These are phyloP conservation scores for Tethya wilhelma DNA, from an alignment of 37 sponge, comb jelly and placozoan species.

Conservation along the genomic window DNA sequence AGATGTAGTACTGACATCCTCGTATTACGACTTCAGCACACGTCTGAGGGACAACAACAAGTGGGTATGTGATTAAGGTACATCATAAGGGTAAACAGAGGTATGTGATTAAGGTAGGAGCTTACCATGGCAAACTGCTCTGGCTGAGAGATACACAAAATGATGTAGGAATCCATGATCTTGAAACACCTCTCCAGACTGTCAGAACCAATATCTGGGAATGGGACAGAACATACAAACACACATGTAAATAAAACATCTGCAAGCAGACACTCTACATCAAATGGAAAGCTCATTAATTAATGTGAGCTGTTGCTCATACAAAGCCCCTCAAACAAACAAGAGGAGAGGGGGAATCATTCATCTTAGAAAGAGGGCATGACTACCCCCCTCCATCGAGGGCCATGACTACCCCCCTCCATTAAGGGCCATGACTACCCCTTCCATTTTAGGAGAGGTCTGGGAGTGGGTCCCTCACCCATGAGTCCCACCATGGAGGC, in stretches of 20 bases:
- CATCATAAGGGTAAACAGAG: not conserved
- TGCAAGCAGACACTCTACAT: not conserved
- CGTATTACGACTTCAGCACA: conserved; percentile 43
- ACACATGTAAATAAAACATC: conserved; percentile 9
- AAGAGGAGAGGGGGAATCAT: too few species aligned
- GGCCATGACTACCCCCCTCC: too few species aligned
- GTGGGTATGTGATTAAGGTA: not conserved
- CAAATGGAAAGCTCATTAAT: not conserved
- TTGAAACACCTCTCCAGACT: conserved; percentile 55
- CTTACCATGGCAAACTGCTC: conserved; percentile 61
- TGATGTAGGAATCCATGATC: conserved; percentile 64
- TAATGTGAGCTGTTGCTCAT: too few species aligned
- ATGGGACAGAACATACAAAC: conserved; percentile 1
- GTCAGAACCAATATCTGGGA: conserved; percentile 53
- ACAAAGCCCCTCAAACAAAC: too few species aligned
- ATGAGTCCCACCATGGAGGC: conserved; percentile 46
- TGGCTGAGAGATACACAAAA: conserved; percentile 51
- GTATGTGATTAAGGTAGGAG: not conserved
- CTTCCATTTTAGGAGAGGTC: too few species aligned
- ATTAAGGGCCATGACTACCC: too few species aligned
- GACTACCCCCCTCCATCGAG: too few species aligned
- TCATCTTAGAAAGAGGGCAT: too few species aligned
- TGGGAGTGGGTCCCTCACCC: conserved; percentile 23
- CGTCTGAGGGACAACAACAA: conserved; percentile 14
- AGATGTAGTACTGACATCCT: conserved; percentile 65